These are phyloP conservation scores for Standfussiana lucernea DNA, from an alignment of 2,888 invertebrate species.

Conservation along the genomic window DNA sequence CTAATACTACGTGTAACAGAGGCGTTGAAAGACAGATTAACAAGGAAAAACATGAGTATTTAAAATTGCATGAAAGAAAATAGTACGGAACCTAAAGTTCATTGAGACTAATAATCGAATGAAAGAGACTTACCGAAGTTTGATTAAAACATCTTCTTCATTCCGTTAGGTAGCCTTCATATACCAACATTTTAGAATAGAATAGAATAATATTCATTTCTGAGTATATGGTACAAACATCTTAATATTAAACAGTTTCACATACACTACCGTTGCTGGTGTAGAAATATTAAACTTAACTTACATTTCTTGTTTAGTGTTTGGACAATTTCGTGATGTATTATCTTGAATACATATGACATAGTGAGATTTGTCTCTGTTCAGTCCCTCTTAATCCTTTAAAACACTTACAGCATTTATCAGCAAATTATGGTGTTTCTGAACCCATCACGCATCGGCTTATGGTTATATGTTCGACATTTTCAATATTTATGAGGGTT, in stretches of 20 bases:
- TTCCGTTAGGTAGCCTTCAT: not conserved
- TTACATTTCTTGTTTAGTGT: not conserved
- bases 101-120: not conserved
- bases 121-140: not conserved
- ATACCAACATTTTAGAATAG: too few species aligned
- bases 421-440: not conserved
- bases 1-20: too few species aligned
- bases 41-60: not conserved
- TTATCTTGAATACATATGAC: not conserved
- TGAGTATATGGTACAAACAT: too few species aligned
- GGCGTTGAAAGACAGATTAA: not conserved
- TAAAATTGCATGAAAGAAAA: not conserved
- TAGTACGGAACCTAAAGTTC: not conserved
- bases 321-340: not conserved
- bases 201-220: too few species aligned
- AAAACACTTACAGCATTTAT: not conserved
- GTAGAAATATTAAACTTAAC: too few species aligned
- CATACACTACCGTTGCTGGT: too few species aligned
- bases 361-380: not conserved
- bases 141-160: not conserved
- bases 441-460: not conserved
- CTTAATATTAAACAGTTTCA: too few species aligned
- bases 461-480: not conserved
- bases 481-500: not conserved
- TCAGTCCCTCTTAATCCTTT: not conserved